Evolutionary conservation across 1,140 invertebrate species (phyloP), one percentile per base, ranked within the genome.

Genomic region (Archivesica marissinica): DNA sequence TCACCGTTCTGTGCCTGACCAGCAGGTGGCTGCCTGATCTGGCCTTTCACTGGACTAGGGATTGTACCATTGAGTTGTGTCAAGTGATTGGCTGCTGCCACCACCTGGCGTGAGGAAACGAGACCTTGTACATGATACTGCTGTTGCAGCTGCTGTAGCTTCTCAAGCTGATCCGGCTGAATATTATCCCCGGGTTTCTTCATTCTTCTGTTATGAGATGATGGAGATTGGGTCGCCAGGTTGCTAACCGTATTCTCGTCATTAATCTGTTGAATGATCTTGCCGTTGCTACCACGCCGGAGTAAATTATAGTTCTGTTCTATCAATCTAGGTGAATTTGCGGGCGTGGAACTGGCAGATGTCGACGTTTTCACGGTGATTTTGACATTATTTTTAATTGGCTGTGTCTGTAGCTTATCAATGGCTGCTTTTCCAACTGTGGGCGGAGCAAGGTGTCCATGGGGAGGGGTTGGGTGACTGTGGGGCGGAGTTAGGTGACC

Each of bases 311-410:
- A 47, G 35, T 72, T 72, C 25, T 72, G 68, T 20, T 72, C 68
- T 15, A 72, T 72, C 68, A 72, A 33, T 28, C 68, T 11, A 7
- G 68, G 41, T 50, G 68, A 50, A 33, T 28, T 44, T 28, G 89
- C 90, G 90, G 89, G n/a, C 54, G 30, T 86, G 91, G 89, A 88
- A 78, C 68, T 88, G 88, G n/a, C n/a, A n/a, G n/a, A n/a, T 74
- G 86, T 86, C 28, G 68, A 47, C 13, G 68, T 91, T 70, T 82
- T 50, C 23, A 83, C 56, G 0, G 56, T 68, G n/a, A 66, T 44
- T 47, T 38, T 79, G n/a, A 50, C 86, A 84, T 82, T 79, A 59
- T 76, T 76, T 38, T 66, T 66, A 2, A 72, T 50, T 44, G 66
- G 23, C 38, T 70, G 39, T 0, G 50, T 33, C 28, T 35, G n/a